phyloP scores from a whole-genome alignment of 2,888 invertebrate genomes.

The Tinea trinotella region DNA sequence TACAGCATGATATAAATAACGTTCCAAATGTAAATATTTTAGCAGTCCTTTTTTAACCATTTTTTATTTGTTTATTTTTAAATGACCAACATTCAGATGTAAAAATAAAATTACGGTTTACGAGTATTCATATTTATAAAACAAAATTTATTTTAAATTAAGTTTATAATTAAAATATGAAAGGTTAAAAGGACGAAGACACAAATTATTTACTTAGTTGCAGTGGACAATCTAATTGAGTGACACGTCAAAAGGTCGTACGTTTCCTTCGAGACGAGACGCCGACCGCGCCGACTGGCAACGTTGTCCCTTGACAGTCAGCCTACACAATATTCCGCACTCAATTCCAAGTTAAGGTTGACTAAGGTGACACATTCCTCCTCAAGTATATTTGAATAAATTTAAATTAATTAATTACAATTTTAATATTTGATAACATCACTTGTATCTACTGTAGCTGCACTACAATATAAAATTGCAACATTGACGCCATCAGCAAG shows the following conservation, averaged over 20 bases:
- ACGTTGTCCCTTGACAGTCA: not conserved
- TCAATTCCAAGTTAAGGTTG: not conserved
- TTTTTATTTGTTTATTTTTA: not conserved
- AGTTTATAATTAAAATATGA: no score
- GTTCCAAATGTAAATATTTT: not conserved
- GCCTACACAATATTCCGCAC: not conserved
- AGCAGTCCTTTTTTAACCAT: conserved; percentile 1
- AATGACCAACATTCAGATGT: not conserved
- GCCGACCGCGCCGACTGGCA: conserved; percentile 11
- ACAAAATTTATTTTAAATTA: not conserved
- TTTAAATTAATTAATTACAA: no score
- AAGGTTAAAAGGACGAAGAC: no score
- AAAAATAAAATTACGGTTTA: not conserved
- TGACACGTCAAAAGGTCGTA: conserved; percentile 18
- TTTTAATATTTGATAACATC: no score
- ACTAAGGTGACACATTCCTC: not conserved
- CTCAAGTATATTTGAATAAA: no score
- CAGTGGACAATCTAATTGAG: conserved; percentile 17
- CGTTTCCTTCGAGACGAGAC: conserved; percentile 17
- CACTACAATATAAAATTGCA: no score
- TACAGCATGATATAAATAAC: conserved; percentile 5
- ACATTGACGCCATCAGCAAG: no score
- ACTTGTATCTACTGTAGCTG: no score
- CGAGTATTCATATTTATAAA: not conserved
- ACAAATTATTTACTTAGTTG: not conserved